Percentiles rank a stretch among this genome's conserved stretches.
Conservation (phyloP, 2,888 invertebrate genomes). For the Linnaemya tessellans region DNA sequence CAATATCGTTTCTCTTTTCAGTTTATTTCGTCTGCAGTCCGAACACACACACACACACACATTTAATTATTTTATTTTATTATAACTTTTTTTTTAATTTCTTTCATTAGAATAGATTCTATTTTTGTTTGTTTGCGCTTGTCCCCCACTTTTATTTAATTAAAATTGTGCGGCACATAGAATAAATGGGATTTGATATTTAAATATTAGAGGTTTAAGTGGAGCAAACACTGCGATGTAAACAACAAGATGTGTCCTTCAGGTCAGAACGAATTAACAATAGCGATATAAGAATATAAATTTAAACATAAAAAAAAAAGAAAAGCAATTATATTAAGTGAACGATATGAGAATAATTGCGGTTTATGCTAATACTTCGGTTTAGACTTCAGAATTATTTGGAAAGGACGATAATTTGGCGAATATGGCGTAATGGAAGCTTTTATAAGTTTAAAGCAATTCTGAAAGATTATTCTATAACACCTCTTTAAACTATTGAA, state of each 20-base stretch:
- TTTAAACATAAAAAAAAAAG: too few relatives aligned
- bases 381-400: too few relatives aligned
- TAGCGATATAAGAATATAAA: constrained; percentile 12
- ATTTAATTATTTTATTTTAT: not conserved
- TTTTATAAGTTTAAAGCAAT: too few relatives aligned
- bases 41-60: not conserved
- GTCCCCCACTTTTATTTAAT: constrained; percentile 58
- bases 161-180: constrained; percentile 62
- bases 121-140: constrained; percentile 12
- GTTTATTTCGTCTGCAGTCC: constrained; percentile 4
- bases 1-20: constrained; percentile 40
- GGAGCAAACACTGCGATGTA: not conserved
- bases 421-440: too few relatives aligned
- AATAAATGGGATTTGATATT: constrained; percentile 41
- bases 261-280: constrained; percentile 22
- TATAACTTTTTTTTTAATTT: not conserved
- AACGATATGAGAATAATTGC: not conserved
- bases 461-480: too few relatives aligned
- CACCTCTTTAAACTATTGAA: too few relatives aligned
- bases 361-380: too few relatives aligned
- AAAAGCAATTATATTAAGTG: constrained; percentile 5
- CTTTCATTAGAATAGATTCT: not conserved
- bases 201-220: constrained; percentile 53
- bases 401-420: too few relatives aligned
- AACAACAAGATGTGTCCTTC: constrained; percentile 36